Base-by-base conservation (phyloP, 2,797 vertebrate genomes). In the Thamnophis elegans region DNA sequence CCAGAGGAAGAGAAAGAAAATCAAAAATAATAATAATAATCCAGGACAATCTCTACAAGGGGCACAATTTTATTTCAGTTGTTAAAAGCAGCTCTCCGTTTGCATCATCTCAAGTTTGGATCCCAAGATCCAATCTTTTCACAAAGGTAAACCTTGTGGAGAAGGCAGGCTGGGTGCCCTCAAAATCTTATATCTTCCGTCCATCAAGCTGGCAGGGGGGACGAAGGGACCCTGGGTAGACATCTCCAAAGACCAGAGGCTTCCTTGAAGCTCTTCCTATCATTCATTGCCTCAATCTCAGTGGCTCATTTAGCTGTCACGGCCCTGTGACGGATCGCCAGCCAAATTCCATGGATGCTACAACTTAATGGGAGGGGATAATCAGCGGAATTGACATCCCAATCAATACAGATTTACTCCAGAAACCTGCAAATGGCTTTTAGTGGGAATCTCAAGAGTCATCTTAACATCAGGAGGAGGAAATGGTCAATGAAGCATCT, bases 361-460 rank as follows among this genome's bases (percentile, higher is more conserved):
- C 95, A 94, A 94, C 73, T 96, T 95, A 96, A 96, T 85, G 94
- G 87, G 91, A 94, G 93, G 22, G 0, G 92, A 92, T 58, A 91
- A 95, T 93, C 95, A 91, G 91, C 91, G 0, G 94, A 95, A 96
- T 89, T 96, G 96, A 91, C 94, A 88, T 93, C 88, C 89, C 88
- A 90, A 96, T 96, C 95, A 94, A 96, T 95, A 96, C 94, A 95
- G 36, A 51, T 89, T 93, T 94, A 85, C 93, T 93, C 93, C 92
- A 90, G 89, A 94, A 94, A 94, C 93, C 68, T 93, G 93, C 92
- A 94, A 91, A 96, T 0, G 62, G 91, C 95, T 93, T 42, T 95
- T 91, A 93, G 90, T 73, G 5, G 90, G 54, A 82, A 89, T 95
- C 89, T 94, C 94, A 68, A 91, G 92, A 95, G 95, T 89, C 87